Percentiles rank a stretch among this genome's conserved stretches.
phyloP scores from a whole-genome alignment of 2,888 invertebrate species.

The Cordilura impudica region DNA sequence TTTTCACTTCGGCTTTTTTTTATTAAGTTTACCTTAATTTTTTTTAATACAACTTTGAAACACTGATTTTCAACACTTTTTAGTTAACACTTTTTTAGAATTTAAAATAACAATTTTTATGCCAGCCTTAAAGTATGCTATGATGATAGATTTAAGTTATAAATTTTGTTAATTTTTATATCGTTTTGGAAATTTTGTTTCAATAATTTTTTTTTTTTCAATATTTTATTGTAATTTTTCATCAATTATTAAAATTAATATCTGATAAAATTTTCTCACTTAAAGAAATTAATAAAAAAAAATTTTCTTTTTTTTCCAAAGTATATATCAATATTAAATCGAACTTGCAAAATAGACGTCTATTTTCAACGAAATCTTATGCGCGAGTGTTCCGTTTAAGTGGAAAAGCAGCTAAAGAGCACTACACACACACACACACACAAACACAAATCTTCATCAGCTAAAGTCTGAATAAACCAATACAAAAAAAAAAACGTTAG shows the following conservation, averaged over 20 bases:
- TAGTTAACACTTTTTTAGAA: neutral
- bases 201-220: neutral
- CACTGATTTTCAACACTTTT: neutral
- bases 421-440: constrained; percentile 32
- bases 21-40: too few species aligned
- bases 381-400: constrained; percentile 66
- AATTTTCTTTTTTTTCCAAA: constrained; percentile 24
- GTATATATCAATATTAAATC: constrained; percentile 47
- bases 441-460: constrained; percentile 26
- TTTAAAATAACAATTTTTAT: constrained; percentile 26
- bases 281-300: too few species aligned
- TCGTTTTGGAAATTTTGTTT: neutral
- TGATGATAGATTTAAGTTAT: neutral
- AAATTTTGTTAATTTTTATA: neutral
- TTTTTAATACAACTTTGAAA: constrained; percentile 26
- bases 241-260: neutral
- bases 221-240: constrained; percentile 1
- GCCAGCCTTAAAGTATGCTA: constrained; percentile 28
- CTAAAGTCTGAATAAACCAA: constrained; percentile 20
- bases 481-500: constrained; percentile 32
- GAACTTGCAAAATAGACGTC: constrained; percentile 63
- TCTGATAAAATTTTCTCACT: neutral
- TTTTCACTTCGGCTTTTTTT: constrained; percentile 51
- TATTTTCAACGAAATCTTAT: constrained; percentile 64
- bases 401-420: constrained; percentile 51